Base-by-base conservation (phyloP, 2,797 vertebrate species). In the Acanthis flammea region DNA sequence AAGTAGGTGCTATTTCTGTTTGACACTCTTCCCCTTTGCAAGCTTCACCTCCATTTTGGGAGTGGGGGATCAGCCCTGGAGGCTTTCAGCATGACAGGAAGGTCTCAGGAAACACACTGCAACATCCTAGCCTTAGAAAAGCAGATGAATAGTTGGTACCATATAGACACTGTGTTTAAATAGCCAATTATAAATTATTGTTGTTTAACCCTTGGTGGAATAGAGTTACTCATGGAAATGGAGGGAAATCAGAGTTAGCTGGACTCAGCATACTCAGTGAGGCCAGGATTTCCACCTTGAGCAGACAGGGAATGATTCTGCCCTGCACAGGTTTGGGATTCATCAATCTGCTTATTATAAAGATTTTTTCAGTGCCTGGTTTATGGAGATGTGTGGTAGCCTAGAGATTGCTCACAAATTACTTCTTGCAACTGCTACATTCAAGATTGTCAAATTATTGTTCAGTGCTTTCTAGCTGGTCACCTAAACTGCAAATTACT, bases 381-480 rank as follows among this genome's bases (percentile, higher is more conserved):
- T 95, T 87, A 63, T 92, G 86, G 89, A 87, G 60, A 77, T 89
- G 14, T 31, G 35, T 89, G 74, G 71, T 58, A 73, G 25, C 44
- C 77, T 87, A 63, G 63, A 93, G 92, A 80, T 92, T 85, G 81
- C 61, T 91, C 51, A 67, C 55, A 57, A 71, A 90, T 89, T 77
- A 63, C 54, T 90, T 74, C 27, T 72, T 89, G 57, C 65, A 67
- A 44, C 15, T 73, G 31, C 61, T 89, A 2, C 16, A 4, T 35
- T 92, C 60, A 71, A 28, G 67, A 58, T 71, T 83, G 57, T 67
- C 72, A 77, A 33, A 73, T 88, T 77, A 47, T 35, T 61, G 17
- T 88, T 94, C 50, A 63, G 55, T 60, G 48, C 53, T 87, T 81
- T 70, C 71, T 89, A 6, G 30, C 4, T 86, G 78, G 72, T 88